Base-by-base conservation (phyloP, 2,888 invertebrate genomes). In the Ornithoptera alexandrae region DNA sequence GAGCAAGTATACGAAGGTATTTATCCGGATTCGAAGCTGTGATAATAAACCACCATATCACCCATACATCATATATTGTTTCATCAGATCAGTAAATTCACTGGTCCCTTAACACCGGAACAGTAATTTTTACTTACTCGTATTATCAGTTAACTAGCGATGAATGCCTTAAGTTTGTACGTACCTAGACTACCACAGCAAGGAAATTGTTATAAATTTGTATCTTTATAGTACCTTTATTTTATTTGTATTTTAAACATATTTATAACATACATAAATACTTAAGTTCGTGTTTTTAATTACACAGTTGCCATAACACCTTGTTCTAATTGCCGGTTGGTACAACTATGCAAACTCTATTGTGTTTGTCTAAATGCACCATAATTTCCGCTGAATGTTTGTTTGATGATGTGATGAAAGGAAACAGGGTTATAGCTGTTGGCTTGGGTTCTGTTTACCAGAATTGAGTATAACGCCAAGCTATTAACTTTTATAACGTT, bases 331-430 rank as follows among this genome's bases (percentile, higher is more conserved):
- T 57, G 20, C 20, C 20, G 18, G 5, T 20, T 20, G 18, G 8
- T 57, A n/a, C 57, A 57, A 20, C n/a, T 20, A 57, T 20, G 57
- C 57, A 20, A 57, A 57, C 57, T 57, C 20, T 7, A 20, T 20
- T 57, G 15, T 57, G 57, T 24, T 59, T 58, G 30, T 58, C 17
- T 10, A 15, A 59, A 30, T 59, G 30, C 30, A 59, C 59, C 24
- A 24, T 59, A 30, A 59, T 59, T 22, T 59, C 59, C 59, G 59
- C 30, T 59, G 15, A 59, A 59, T 24, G 22, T 59, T 59, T 59
- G 59, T 59, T 59, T 59, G 59, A 59, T 24, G 59, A 59, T 30
- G 24, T 57, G 57, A 57, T 57, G 59, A 30, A 59, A 59, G 59
- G 59, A 59, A 59, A 59, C 59, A 59, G 15, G 30, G 1, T 24